Conservation (phyloP, 2,888 invertebrate species). For the Troides oblongomaculatus region DNA sequence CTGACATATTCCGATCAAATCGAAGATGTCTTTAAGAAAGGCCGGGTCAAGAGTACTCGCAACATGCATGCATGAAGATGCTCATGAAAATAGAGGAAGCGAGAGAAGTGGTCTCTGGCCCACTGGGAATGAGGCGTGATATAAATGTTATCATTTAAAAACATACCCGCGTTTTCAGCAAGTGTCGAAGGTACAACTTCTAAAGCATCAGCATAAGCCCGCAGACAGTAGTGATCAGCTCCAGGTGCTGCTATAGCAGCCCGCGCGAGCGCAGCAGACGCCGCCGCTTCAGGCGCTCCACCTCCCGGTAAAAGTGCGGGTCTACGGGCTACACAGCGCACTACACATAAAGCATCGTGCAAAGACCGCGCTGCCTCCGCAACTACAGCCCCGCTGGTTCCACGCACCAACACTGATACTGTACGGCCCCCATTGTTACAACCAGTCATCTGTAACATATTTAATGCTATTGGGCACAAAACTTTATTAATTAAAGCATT, state of each 20-base stretch:
- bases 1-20: no score
- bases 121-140: no score
- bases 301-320: conserved; percentile 96
- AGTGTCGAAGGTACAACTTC: conserved; percentile 83
- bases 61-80: no score
- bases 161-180: conserved; percentile 70
- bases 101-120: no score
- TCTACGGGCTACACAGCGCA: conserved; percentile 97
- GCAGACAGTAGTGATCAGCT: conserved; percentile 96
- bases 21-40: no score
- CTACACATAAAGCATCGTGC: conserved; percentile 94
- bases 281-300: conserved; percentile 98
- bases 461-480: background rate
- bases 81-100: no score
- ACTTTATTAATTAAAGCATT: background rate
- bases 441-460: conserved; percentile 85
- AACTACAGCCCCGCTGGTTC: conserved; percentile 90
- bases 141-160: background rate
- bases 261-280: conserved; percentile 90
- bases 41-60: no score
- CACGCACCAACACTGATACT: conserved; percentile 94
- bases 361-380: conserved; percentile 95
- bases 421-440: conserved; percentile 93
- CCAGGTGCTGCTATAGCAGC: conserved; percentile 92
- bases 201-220: conserved; percentile 96